Evolutionary conservation across 2,888 invertebrate genomes (phyloP).

Genomic region (Diachrysia chrysitis): DNA sequence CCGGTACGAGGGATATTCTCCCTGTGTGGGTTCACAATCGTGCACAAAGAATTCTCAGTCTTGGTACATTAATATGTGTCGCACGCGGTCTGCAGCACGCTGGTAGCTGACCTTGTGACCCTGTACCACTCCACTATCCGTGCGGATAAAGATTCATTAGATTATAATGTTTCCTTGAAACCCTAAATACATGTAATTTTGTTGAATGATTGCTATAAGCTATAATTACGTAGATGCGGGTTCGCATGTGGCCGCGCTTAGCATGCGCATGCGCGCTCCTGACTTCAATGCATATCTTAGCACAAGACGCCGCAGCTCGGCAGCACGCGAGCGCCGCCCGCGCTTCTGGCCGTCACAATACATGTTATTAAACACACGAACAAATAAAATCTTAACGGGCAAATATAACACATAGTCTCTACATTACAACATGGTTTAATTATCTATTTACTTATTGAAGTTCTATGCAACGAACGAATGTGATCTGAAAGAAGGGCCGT

Average conservation of each 20-base stretch:
- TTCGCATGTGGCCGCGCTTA: conserved; percentile 6
- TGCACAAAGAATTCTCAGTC: background rate
- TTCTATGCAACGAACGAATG: no score
- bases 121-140: background rate
- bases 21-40: background rate
- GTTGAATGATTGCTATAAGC: background rate
- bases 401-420: background rate
- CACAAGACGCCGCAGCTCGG: background rate
- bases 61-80: background rate
- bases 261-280: conserved; percentile 8
- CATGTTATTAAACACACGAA: background rate
- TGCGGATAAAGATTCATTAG: background rate
- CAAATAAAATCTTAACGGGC: background rate
- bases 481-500: no score
- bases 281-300: conserved; percentile 16
- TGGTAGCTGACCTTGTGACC: background rate
- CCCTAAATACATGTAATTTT: conserved; percentile 1
- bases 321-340: background rate
- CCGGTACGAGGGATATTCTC: no score
- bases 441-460: no score
- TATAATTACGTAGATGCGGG: background rate
- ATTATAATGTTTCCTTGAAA: background rate
- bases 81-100: background rate
- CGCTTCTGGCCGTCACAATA: background rate
- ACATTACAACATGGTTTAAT: background rate